Base-by-base conservation (phyloP, 2,113 vertebrate genomes). In the Forbesichthys agassizii region DNA sequence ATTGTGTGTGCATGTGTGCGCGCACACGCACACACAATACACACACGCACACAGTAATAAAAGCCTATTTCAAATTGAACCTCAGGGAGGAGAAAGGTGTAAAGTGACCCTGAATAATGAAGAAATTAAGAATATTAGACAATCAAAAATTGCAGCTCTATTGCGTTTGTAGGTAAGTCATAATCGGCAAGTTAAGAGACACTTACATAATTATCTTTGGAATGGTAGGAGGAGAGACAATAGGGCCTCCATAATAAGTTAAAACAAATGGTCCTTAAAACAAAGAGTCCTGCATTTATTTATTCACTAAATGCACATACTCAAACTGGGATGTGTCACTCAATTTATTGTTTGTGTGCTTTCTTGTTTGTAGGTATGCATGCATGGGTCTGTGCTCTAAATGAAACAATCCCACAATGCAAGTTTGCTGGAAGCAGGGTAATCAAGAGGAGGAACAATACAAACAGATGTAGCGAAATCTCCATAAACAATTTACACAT, bases 381-480 rank as follows among this genome's bases (percentile, higher is more conserved):
- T 48, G 68, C 1, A 81, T 87, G 82, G 57, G 83, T 56, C 72
- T 64, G 67, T 47, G 64, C 51, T 78, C 58, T n/a, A 61, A 80
- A 66, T 71, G 70, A 79, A 83, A 82, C 36, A 71, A 68, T 71
- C 72, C 62, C 68, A 64, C 55, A 86, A 84, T 77, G 67, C 75
- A 86, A 83, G 75, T 78, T 76, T 70, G 73, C 78, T 81, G 64
- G 74, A 75, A 83, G 78, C 66, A 1, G 52, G 63, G 79, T 75
- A 81, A 83, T 84, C 70, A 83, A 79, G 71, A 20, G 64, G 53
- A 54, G 66, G 78, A 78, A 87, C 83, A 84, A 86, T 86, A 61
- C 71, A 77, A 86, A 83, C 86, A 89, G 81, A 88, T 89, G 85
- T 84, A 81, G 66, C 63, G 68, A 77, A 72, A 63, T 69, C 57